Evolutionary conservation across 2,113 vertebrate genomes (phyloP), one percentile per base, ranked within the genome.

Genomic region (Australoheros scitulus): DNA sequence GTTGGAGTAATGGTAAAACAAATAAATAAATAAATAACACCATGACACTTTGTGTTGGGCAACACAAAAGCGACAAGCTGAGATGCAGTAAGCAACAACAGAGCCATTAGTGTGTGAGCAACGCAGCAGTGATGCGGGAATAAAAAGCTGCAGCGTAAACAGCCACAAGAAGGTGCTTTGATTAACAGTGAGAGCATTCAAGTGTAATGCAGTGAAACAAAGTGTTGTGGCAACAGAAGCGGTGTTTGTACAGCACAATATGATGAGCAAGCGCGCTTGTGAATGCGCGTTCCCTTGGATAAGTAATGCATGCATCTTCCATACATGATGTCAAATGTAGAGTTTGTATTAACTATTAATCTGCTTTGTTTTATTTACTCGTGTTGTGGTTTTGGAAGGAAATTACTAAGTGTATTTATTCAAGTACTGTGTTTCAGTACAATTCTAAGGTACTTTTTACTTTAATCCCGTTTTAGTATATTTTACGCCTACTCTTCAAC

Each of bases 31-130:
- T 55, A 55, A n/a, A 50, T n/a, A 14, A 61, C n/a, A 70, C 47
- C 38, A 58, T 61, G 38, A 38, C 24, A 20, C 56, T n/a, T 76
- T 55, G 77, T 82, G 68, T 75, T 43, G 13, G n/a, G 38, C 41
- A 56, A 50, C 68, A 61, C 38, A 29, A 22, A 80, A 36, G 60
- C 36, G 22, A 61, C 26, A 79, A 47, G 57, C 72, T 70, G 84
- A 74, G 61, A 72, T 57, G 43, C 72, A 72, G 4, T 50, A n/a
- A 79, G 79, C 29, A 81, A 80, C 52, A 81, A 85, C 77, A 85
- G 76, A 77, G 85, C 60, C 76, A 72, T 76, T 52, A 56, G 82
- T 70, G 82, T 64, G 76, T 68, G 81, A 87, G 82, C 47, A 78
- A 68, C 9, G 13, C 77, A 36, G 47, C 72, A 75, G 43, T 81